These are phyloP conservation scores for Actinia tenebrosa DNA, from an alignment of 64 coral and sea anemone genomes.

Conservation along the genomic window DNA sequence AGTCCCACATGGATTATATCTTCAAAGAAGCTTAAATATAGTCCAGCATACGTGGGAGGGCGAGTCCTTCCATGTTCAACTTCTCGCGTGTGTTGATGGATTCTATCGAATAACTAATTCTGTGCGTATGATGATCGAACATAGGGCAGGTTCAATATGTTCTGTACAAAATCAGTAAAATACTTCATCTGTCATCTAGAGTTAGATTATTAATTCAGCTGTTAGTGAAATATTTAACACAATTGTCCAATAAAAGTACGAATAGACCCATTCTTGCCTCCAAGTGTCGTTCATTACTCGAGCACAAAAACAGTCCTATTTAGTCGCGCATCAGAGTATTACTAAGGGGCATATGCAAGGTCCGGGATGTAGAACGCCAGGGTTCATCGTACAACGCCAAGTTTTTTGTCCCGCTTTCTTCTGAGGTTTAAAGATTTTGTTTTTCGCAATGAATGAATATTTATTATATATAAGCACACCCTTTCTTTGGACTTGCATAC, in stretches of 20 bases:
- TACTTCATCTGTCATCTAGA: not conserved
- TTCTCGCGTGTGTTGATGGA: not conserved
- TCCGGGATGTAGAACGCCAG: no score
- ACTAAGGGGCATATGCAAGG: no score
- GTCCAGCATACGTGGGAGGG: not conserved
- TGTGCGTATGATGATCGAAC: not conserved
- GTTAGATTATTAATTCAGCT: not conserved
- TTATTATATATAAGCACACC: no score
- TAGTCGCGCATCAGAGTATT: no score
- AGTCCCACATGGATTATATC: not conserved
- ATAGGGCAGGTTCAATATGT: constrained; percentile 1
- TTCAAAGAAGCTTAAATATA: no score
- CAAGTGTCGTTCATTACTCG: not conserved
- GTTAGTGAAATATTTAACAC: not conserved
- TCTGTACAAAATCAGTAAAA: not conserved
- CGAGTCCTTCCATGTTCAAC: not conserved
- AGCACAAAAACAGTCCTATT: not conserved
- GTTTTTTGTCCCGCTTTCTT: no score
- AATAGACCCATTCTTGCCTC: not conserved
- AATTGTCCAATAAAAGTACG: not conserved
- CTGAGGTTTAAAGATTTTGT: no score
- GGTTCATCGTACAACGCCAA: no score
- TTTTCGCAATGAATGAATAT: no score
- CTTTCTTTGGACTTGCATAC: no score
- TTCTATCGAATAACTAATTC: not conserved